These are phyloP conservation scores for Catocala nupta DNA, from an alignment of 2,888 invertebrate genomes.

Conservation along the genomic window DNA sequence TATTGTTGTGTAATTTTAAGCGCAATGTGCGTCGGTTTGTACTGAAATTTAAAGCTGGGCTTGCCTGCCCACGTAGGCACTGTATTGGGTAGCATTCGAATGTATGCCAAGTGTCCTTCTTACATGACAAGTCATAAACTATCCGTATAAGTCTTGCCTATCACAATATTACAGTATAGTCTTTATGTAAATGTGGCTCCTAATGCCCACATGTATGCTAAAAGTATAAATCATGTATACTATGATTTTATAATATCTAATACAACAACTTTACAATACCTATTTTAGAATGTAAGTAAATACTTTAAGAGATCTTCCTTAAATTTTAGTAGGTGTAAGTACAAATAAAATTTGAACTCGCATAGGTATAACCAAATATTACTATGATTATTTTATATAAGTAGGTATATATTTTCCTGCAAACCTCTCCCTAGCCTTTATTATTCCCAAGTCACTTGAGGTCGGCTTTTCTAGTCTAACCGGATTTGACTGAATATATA, in stretches of 20 bases:
- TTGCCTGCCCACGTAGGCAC: constrained; percentile 36
- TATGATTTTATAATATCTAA: not conserved
- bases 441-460: too few relatives aligned
- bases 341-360: too few relatives aligned
- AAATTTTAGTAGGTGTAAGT: too few relatives aligned
- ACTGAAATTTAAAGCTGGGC: constrained; percentile 50
- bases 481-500: too few relatives aligned
- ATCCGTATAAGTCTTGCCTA: constrained; percentile 12
- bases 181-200: not conserved
- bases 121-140: constrained; percentile 41
- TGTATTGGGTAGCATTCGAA: constrained; percentile 10
- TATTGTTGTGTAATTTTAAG: constrained; percentile 60
- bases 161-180: constrained; percentile 3
- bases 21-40: constrained; percentile 56
- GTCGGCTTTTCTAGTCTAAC: too few relatives aligned
- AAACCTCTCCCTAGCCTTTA: too few relatives aligned
- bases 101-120: constrained; percentile 13
- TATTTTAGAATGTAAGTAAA: not conserved
- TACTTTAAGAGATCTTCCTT: constrained; percentile 1
- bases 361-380: too few relatives aligned
- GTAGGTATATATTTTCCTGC: too few relatives aligned
- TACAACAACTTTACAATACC: too few relatives aligned
- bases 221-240: too few relatives aligned
- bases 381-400: too few relatives aligned
- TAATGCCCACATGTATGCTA: not conserved